Conservation (phyloP, 2,888 invertebrate species). For the Cactoblastis cactorum region DNA sequence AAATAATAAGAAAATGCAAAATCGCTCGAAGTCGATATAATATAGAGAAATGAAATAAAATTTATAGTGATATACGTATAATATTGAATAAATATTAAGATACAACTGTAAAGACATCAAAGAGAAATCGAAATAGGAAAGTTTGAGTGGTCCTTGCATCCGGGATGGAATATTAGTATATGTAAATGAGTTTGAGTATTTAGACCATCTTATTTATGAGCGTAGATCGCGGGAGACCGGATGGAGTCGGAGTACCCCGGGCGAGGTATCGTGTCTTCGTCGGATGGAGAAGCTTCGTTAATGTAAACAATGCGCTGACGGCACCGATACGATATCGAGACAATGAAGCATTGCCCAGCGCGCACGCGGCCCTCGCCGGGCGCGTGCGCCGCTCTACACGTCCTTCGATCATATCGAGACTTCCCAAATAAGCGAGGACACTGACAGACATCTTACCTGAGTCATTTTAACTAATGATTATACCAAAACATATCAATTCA, state of each 20-base stretch:
- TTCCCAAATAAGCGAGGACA: slow-evolving; percentile 65
- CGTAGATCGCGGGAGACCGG: slow-evolving; percentile 19
- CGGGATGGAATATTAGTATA: slow-evolving; percentile 37
- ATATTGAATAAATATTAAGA: slow-evolving; percentile 34
- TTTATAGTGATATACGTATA: slow-evolving; percentile 33
- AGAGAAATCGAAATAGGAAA: slow-evolving; percentile 76
- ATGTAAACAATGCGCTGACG: slow-evolving; percentile 55
- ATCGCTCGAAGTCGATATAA: slow-evolving; percentile 45
- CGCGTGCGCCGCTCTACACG: slow-evolving; percentile 44
- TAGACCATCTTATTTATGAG: slow-evolving; percentile 23
- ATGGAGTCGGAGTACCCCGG: slow-evolving; percentile 9
- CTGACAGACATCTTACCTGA: slow-evolving; percentile 69
- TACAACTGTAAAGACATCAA: slow-evolving; percentile 40
- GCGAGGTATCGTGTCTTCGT: slow-evolving; percentile 33
- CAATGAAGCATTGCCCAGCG: slow-evolving; percentile 58
- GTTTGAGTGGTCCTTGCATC: slow-evolving; percentile 90
- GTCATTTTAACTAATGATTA: slow-evolving; percentile 31
- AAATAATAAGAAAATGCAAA: slow-evolving; percentile 46
- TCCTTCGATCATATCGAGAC: slow-evolving; percentile 44
- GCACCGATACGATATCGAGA: slow-evolving; percentile 64
- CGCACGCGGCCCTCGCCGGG: slow-evolving; percentile 37
- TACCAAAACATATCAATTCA: slow-evolving; percentile 42
- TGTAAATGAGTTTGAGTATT: slow-evolving; percentile 16
- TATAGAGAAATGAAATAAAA: slow-evolving; percentile 36
- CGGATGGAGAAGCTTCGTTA: slow-evolving; percentile 54